phyloP scores from a whole-genome alignment of 1,140 invertebrate species.

The Chlorops oryzae region DNA sequence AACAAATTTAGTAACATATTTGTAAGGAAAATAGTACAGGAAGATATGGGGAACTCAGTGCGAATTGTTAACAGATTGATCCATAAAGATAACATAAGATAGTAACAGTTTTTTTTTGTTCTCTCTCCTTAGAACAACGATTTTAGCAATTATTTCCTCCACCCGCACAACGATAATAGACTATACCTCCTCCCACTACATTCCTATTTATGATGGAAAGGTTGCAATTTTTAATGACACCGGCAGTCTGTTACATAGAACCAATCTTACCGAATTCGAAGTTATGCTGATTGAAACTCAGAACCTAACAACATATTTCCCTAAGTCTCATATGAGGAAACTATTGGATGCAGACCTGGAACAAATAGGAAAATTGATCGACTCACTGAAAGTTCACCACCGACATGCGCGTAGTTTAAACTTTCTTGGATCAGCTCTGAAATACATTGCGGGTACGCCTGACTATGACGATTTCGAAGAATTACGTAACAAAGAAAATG shows the following conservation, averaged over 20 bases:
- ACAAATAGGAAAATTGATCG: slow-evolving; percentile 2
- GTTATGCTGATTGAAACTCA: not conserved
- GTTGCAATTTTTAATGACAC: not conserved
- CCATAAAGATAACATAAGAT: no score
- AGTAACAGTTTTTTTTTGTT: no score
- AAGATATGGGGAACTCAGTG: no score
- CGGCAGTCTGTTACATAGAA: not conserved
- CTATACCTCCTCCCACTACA: slow-evolving; percentile 16
- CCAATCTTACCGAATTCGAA: not conserved
- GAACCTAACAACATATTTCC: not conserved
- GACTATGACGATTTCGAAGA: slow-evolving; percentile 8
- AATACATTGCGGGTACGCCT: slow-evolving; percentile 6
- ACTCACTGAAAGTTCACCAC: slow-evolving; percentile 7
- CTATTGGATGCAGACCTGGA: not conserved
- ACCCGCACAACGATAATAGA: slow-evolving; percentile 10
- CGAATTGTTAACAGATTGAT: no score
- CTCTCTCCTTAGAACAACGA: not conserved
- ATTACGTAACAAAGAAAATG: not conserved
- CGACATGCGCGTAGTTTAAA: slow-evolving; percentile 9
- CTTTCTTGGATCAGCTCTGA: slow-evolving; percentile 6
- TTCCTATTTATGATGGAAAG: slow-evolving; percentile 2
- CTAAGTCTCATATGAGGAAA: slow-evolving; percentile 7
- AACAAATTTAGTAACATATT: slow-evolving; percentile 16
- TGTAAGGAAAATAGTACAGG: slow-evolving; percentile 8
- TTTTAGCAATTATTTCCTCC: not conserved